A percentile compares a stretch with the other conserved stretches of the same genome.
phyloP scores from a whole-genome alignment of 92 coral and sea anemone species.

The Epizoanthus illoricatus region DNA sequence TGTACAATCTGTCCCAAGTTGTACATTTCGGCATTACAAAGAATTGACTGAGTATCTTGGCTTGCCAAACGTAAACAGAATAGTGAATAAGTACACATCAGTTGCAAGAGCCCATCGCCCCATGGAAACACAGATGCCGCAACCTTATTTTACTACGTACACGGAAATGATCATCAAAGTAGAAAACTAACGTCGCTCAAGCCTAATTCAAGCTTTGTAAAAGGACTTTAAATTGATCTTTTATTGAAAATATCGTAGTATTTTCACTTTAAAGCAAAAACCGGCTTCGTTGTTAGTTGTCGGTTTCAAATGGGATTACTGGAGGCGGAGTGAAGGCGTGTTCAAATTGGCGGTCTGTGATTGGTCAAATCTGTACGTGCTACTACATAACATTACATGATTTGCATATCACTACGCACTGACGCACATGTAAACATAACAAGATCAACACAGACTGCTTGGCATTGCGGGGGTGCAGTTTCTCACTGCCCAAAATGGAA shows the following conservation, averaged over 20 bases:
- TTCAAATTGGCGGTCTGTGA: constrained; percentile 54
- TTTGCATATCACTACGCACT: constrained; percentile 22
- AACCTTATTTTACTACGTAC: background rate
- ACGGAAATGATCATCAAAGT: background rate
- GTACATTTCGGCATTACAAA: background rate
- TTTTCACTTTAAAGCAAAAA: constrained; percentile 7
- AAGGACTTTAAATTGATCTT: no score
- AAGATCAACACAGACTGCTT: constrained; percentile 1
- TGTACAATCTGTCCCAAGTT: background rate
- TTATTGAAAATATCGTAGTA: background rate
- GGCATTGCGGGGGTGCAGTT: constrained; percentile 13
- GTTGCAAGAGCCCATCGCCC: background rate
- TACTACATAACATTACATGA: background rate
- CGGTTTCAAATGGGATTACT: constrained; percentile 16
- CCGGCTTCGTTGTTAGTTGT: constrained; percentile 19
- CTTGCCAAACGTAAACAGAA: constrained; percentile 5
- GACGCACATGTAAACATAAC: constrained; percentile 29
- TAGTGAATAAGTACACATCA: background rate
- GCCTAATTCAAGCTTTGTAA: no score
- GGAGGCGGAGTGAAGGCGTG: constrained; percentile 68
- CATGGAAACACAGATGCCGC: background rate
- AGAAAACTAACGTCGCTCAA: background rate
- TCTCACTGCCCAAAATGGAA: background rate
- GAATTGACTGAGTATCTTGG: background rate
- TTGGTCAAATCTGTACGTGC: constrained; percentile 48